These are phyloP conservation scores for Mystacides longicornis DNA, from an alignment of 2,888 invertebrate genomes.

Conservation along the genomic window DNA sequence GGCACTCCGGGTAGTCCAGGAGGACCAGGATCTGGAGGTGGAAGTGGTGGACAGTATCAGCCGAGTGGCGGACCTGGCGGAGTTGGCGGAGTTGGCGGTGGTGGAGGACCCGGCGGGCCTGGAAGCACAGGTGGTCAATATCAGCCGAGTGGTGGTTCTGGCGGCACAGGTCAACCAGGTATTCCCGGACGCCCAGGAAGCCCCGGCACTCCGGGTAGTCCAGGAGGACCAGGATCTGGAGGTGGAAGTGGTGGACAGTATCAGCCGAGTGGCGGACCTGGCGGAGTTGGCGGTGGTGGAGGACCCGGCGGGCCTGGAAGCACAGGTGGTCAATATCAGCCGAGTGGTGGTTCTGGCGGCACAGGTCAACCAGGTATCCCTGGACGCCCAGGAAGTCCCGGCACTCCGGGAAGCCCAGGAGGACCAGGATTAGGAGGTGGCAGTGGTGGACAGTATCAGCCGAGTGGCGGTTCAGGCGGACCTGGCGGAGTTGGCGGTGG, in stretches of 20 bases:
- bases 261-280: constrained; percentile 44
- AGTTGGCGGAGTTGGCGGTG: constrained; percentile 23
- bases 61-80: constrained; percentile 28
- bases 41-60: constrained; percentile 2
- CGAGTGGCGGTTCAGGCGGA: constrained; percentile 22
- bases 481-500: constrained; percentile 26
- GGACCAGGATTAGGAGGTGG: constrained; percentile 30
- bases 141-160: constrained; percentile 25
- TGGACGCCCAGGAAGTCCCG: constrained; percentile 29
- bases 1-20: constrained; percentile 28
- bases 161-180: constrained; percentile 24
- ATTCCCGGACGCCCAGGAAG: constrained; percentile 33
- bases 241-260: constrained; percentile 34
- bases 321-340: constrained; percentile 28
- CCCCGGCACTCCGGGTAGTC: constrained; percentile 36
- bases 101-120: constrained; percentile 10
- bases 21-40: constrained; percentile 26
- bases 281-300: constrained; percentile 31
- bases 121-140: constrained; percentile 12
- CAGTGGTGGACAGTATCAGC: constrained; percentile 12
- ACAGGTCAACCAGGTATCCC: constrained; percentile 33
- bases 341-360: constrained; percentile 30
- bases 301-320: constrained; percentile 46
- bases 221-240: constrained; percentile 28
- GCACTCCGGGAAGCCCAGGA: constrained; percentile 30